Base-by-base conservation (phyloP, 2,113 vertebrate genomes). In the Mustelus asterias region DNA sequence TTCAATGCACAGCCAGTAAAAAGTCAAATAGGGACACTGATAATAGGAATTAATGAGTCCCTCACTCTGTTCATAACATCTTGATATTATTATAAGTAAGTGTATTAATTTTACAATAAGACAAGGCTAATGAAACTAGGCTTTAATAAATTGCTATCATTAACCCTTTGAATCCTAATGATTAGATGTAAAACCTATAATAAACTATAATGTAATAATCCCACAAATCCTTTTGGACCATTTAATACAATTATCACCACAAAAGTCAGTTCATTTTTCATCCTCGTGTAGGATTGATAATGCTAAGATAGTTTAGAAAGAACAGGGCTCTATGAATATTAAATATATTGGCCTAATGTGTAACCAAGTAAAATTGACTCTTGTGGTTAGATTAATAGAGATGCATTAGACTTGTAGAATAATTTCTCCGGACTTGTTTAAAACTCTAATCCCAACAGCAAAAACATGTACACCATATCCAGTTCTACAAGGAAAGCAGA, bases 121-220 rank as follows among this genome's bases (percentile, higher is more conserved):
- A 67, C 88, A 93, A 65, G 89, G n/a, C 60, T 93, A 93, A 93
- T 65, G 60, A 93, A 93, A 93, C 60, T n/a, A 93, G 58, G 89
- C 33, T 93, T 93, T 93, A 93, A 93, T 65, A 93, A 93, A 93
- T 93, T 93, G 60, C 89, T 67, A 93, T 65, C 33, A 65, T 93
- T 67, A 93, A 93, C 89, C 60, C 89, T 93, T 93, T 93, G 89
- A 93, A 93, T 93, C 58, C 89, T 93, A 93, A 93, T 93, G 33
- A 93, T 93, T 93, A 93, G 89, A 37, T 93, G 37, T 93, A 67
- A 93, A 93, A 93, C 16, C 89, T 65, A 93, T 93, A 65, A 93
- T 67, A 29, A 92, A 92, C 89, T 63, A 65, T 92, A n/a, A 92
- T 63, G 22, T 67, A 93, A 16, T 93, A 65, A 93, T 93, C n/a